These are phyloP conservation scores for Laticauda laticaudata DNA, from an alignment of 2,113 vertebrate species.

Conservation along the genomic window DNA sequence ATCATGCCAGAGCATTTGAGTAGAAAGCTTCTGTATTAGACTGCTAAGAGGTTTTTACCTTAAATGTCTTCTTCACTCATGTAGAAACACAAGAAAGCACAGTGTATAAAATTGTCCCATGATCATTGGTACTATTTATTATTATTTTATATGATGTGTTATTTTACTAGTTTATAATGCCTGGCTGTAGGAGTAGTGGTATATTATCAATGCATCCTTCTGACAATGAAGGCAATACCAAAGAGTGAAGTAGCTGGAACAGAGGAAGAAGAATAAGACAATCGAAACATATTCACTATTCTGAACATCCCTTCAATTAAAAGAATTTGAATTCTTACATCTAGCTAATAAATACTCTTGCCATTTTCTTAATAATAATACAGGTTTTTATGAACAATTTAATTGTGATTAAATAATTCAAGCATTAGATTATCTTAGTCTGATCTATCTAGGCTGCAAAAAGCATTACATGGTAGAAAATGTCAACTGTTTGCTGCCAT, in stretches of 20 bases:
- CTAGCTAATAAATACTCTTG: not conserved
- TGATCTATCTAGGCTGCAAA: not conserved
- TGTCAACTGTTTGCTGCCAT: not conserved
- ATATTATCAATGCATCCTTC: not conserved
- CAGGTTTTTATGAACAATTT: not conserved
- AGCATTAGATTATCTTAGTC: not conserved
- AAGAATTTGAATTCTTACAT: not conserved
- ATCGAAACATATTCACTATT: not conserved
- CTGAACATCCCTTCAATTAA: not conserved
- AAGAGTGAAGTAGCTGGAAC: not conserved
- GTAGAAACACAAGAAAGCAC: not conserved
- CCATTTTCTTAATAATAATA: not conserved
- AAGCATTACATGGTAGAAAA: not conserved
- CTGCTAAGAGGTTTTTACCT: not conserved
- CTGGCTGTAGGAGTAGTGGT: not conserved
- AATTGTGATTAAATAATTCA: not conserved
- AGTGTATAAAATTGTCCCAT: slow-evolving; percentile 30
- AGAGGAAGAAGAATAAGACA: not conserved
- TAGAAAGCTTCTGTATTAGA: not conserved
- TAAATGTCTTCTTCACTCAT: not conserved
- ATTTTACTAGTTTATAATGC: slow-evolving; percentile 11
- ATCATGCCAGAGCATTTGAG: not conserved
- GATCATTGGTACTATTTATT: slow-evolving; percentile 44
- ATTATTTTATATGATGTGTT: slow-evolving; percentile 21
- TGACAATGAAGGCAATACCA: not conserved